These are phyloP conservation scores for Microtus richardsoni DNA, from an alignment of 2,113 vertebrate species.

Conservation along the genomic window DNA sequence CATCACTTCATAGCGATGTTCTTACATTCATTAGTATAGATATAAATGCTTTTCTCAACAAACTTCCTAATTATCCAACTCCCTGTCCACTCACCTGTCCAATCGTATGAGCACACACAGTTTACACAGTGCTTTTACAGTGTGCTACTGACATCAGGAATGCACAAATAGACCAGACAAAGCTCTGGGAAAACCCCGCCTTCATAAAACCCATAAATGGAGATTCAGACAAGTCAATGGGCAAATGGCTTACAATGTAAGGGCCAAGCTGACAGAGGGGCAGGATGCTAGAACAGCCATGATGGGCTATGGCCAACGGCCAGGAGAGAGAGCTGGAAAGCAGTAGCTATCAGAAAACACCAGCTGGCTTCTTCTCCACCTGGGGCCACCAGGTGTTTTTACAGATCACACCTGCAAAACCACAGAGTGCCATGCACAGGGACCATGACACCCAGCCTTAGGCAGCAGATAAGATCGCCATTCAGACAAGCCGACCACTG, in stretches of 20 bases:
- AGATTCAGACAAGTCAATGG: neutral
- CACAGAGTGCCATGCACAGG: no score
- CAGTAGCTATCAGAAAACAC: neutral
- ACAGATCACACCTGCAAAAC: neutral
- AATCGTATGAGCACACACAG: neutral
- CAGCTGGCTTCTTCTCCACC: neutral
- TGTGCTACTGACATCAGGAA: neutral
- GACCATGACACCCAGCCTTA: neutral
- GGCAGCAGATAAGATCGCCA: accelerated
- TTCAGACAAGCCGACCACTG: neutral
- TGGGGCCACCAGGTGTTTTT: neutral
- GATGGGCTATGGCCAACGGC: neutral
- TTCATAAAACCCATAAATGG: neutral
- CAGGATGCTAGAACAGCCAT: neutral
- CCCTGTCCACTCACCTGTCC: neutral
- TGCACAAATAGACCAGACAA: neutral
- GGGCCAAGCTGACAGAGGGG: neutral
- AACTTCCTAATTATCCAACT: neutral
- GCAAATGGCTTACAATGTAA: neutral
- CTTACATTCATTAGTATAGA: neutral
- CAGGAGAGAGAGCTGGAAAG: neutral
- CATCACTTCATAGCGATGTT: neutral
- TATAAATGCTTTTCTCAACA: neutral
- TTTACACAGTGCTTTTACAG: neutral
- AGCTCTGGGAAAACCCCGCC: neutral